Evolutionary conservation across 2,888 invertebrate species (phyloP).

Genomic region (Physocephala rufipes): DNA sequence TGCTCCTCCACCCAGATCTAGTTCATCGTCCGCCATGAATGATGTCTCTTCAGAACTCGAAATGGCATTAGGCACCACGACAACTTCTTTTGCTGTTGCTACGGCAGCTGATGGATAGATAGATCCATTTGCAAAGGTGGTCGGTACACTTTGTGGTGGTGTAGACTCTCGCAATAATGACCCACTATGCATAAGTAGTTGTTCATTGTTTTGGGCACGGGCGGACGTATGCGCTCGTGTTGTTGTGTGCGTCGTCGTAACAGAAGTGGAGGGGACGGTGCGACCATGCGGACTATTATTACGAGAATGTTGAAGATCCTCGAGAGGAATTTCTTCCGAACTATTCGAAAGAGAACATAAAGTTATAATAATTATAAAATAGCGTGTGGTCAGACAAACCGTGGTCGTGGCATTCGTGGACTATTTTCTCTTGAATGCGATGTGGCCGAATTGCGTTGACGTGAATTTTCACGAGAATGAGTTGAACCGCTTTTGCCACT

Average conservation of each 20-base stretch:
- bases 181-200: slow-evolving; percentile 50
- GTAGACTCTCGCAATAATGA: slow-evolving; percentile 50
- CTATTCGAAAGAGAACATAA: slow-evolving; percentile 49
- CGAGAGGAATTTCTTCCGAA: slow-evolving; percentile 83
- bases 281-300: slow-evolving; percentile 65
- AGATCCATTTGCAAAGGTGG: neutral
- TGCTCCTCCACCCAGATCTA: no score
- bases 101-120: slow-evolving; percentile 32
- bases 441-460: slow-evolving; percentile 51
- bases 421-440: slow-evolving; percentile 75
- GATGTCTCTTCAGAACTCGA: slow-evolving; percentile 79
- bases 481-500: slow-evolving; percentile 59
- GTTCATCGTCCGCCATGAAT: slow-evolving; percentile 70
- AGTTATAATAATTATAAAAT: neutral
- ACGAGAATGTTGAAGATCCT: slow-evolving; percentile 75
- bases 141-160: slow-evolving; percentile 6
- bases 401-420: slow-evolving; percentile 76
- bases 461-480: slow-evolving; percentile 61
- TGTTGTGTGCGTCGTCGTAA: slow-evolving; percentile 45
- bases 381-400: slow-evolving; percentile 56
- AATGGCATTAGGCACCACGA: slow-evolving; percentile 42
- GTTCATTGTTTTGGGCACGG: slow-evolving; percentile 53
- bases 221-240: slow-evolving; percentile 67
- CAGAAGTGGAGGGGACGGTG: slow-evolving; percentile 3
- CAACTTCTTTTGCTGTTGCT: slow-evolving; percentile 52